These are phyloP conservation scores for Mesoligia furuncula DNA, from an alignment of 2,888 invertebrate genomes.

Conservation along the genomic window DNA sequence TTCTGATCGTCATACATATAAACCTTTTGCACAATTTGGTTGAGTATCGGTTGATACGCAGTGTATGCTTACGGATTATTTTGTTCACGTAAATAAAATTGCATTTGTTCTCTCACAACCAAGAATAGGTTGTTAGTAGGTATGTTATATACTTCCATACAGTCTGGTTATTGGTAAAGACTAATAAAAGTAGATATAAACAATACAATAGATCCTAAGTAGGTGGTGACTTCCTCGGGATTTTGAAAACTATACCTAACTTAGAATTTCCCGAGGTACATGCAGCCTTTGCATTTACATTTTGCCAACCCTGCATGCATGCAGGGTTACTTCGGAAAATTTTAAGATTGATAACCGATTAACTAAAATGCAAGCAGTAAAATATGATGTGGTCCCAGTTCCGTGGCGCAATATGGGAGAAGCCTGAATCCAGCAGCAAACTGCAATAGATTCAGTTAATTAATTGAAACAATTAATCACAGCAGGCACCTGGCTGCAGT, in stretches of 20 bases:
- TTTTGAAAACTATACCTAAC: not conserved
- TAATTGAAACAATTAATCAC: conserved; percentile 54
- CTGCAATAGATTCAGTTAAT: conserved; percentile 35
- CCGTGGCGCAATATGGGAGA: conserved; percentile 31
- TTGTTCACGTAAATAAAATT: not conserved
- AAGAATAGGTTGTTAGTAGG: not conserved
- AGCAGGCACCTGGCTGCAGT: conserved; percentile 45
- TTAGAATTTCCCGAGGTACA: not conserved
- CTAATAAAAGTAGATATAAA: not conserved
- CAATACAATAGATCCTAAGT: not conserved
- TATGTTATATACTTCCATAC: not conserved
- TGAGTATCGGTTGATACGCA: not conserved
- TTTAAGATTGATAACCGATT: not conserved
- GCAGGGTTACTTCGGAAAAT: too few species aligned
- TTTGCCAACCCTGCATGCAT: too few species aligned
- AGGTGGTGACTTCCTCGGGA: not conserved
- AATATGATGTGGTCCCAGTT: not conserved
- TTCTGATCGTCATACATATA: not conserved
- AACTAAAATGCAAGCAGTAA: not conserved
- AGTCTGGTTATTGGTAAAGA: not conserved
- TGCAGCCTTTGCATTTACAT: too few species aligned
- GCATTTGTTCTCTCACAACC: too few species aligned
- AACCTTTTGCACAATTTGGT: not conserved
- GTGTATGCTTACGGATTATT: not conserved
- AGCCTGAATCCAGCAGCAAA: conserved; percentile 21